These are phyloP conservation scores for Holotrichia oblita DNA, from an alignment of 1,140 invertebrate genomes.

Conservation along the genomic window DNA sequence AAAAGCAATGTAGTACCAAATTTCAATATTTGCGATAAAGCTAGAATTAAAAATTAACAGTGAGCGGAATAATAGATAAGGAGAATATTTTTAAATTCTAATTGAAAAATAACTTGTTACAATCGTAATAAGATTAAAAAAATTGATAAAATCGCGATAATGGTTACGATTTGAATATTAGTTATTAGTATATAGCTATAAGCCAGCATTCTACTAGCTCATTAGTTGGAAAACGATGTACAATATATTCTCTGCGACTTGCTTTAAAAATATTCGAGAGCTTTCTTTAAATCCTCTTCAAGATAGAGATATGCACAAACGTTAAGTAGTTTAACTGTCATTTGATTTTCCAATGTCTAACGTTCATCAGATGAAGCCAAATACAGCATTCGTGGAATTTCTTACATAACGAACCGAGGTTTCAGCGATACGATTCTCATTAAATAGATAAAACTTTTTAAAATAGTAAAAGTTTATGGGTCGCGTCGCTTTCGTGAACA, in stretches of 20 bases:
- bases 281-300: not conserved
- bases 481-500: not conserved
- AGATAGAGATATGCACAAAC: conserved; percentile 2
- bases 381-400: not conserved
- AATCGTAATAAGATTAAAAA: no score
- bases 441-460: conserved; percentile 35
- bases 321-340: not conserved
- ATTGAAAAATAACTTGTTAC: no score
- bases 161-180: no score
- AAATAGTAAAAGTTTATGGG: conserved; percentile 34
- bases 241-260: not conserved
- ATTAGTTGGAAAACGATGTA: not conserved
- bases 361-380: not conserved
- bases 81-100: no score
- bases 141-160: no score
- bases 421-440: conserved; percentile 29
- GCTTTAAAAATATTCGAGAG: no score
- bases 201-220: no score
- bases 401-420: not conserved
- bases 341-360: not conserved
- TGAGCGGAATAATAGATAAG: no score
- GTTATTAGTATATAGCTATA: no score
- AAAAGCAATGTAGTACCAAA: no score
- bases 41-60: no score
- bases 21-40: no score